These are phyloP conservation scores for Enteromius afrohamiltoni DNA, from an alignment of 2,797 vertebrate genomes.

Conservation along the genomic window DNA sequence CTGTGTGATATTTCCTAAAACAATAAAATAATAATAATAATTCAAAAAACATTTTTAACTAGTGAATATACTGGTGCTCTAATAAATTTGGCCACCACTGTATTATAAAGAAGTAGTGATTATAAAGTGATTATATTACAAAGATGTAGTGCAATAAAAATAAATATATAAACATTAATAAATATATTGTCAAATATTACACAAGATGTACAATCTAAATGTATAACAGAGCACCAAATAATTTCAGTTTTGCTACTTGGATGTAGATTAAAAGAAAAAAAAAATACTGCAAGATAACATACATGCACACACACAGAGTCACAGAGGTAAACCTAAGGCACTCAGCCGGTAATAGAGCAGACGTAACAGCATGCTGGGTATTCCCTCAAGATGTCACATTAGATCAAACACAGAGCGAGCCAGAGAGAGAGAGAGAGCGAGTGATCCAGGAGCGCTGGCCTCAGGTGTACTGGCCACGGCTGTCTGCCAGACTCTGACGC, in stretches of 20 bases:
- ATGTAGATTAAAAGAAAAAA: neutral
- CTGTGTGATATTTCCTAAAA: too few species aligned
- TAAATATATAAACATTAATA: too few species aligned
- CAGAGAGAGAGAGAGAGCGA: constrained; percentile 54
- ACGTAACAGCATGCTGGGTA: constrained; percentile 84
- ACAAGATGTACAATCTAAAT: neutral
- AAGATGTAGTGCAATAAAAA: too few species aligned
- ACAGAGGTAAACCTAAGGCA: constrained; percentile 64
- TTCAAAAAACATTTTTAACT: too few species aligned
- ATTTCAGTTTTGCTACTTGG: constrained; percentile 1
- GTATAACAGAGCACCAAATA: neutral
- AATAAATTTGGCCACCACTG: too few species aligned
- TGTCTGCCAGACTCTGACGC: constrained; percentile 72
- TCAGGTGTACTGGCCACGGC: constrained; percentile 63
- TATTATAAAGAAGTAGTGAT: too few species aligned
- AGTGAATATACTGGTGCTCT: too few species aligned
- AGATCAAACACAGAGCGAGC: constrained; percentile 69
- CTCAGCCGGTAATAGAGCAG: constrained; percentile 80
- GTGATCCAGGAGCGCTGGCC: constrained; percentile 44
- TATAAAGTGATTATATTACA: too few species aligned
- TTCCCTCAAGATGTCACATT: constrained; percentile 74
- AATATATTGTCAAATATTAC: neutral
- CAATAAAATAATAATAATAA: too few species aligned
- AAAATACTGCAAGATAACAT: constrained; percentile 2
- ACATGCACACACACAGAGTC: constrained; percentile 40